Evolutionary conservation across 2,113 vertebrate species (phyloP), one percentile per base, ranked within the genome.

Genomic region (Pungitius pungitius): DNA sequence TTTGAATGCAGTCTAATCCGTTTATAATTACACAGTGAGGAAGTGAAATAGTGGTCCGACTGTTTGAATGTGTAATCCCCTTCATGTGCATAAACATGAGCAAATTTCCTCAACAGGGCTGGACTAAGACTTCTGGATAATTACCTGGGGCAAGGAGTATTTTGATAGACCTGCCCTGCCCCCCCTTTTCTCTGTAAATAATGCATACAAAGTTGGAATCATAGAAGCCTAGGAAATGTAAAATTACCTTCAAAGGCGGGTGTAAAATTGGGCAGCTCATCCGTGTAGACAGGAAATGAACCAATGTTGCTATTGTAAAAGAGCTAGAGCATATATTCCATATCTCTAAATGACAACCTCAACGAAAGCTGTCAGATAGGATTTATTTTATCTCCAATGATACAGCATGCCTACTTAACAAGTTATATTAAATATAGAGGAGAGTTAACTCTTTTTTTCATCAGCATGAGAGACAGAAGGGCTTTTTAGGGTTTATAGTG

Each of bases 61-160:
- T 81, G 83, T 89, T 89, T 87, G 88, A 89, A 91, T 78, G 82
- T 68, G 85, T 91, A 95, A 95, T 92, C 89, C 94, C 93, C 94
- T 94, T 96, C 93, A 93, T 95, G 95, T 96, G 95, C 95, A 97
- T 95, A 96, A 96, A 96, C 95, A 96, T 96, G 96, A 96, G 95
- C 94, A 95, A 94, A 90, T 92, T 90, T 91, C 86, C 90, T 91
- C 90, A 90, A 75, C 75, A 51, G 75, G 77, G 78, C 69, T 68
- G 75, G 78, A 87, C 90, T 85, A 79, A 87, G 80, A 91, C 83
- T 86, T 85, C 64, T 87, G 77, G 80, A 88, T 89, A 91, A 91
- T 90, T 90, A 91, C 88, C 87, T 90, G 88, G 85, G 84, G 88
- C 84, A 82, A 73, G 60, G 75, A 86, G 79, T 87, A 66, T 85